A percentile compares a stretch with the other conserved stretches of the same genome.
phyloP scores from a whole-genome alignment of 1,140 invertebrate genomes.

The Araneus ventricosus region DNA sequence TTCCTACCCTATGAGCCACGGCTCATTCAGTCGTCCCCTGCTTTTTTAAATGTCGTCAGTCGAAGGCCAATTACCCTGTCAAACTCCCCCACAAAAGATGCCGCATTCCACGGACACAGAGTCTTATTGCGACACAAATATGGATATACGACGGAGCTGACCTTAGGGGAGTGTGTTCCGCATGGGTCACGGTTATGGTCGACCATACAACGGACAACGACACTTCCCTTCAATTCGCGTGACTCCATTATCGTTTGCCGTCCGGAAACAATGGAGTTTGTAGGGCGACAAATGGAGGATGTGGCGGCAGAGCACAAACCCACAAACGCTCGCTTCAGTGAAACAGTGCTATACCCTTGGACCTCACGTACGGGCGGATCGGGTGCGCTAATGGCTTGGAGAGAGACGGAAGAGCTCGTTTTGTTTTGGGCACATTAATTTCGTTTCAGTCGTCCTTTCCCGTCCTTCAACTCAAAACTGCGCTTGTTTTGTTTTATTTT shows the following conservation, averaged over 20 bases:
- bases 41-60: conserved; percentile 7
- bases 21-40: background rate
- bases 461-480: too few relatives aligned
- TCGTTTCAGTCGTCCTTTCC: background rate
- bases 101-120: conserved; percentile 3
- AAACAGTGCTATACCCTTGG: background rate
- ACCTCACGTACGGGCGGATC: background rate
- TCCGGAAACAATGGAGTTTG: conserved; percentile 58
- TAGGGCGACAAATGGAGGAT: conserved; percentile 40
- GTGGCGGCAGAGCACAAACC: conserved; percentile 19
- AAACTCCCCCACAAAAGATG: background rate
- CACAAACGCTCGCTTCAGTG: conserved; percentile 13
- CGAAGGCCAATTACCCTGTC: conserved; percentile 3
- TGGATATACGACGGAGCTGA: background rate
- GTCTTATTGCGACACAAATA: background rate
- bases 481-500: too few relatives aligned
- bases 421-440: background rate
- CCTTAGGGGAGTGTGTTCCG: background rate
- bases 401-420: background rate
- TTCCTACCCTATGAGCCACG: background rate
- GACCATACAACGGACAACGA: conserved; percentile 62
- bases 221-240: conserved; percentile 54
- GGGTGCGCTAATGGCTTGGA: background rate
- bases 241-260: conserved; percentile 56
- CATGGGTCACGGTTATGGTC: conserved; percentile 61